Base-by-base conservation (phyloP, 1,140 invertebrate genomes). In the Drosophila willistoni region DNA sequence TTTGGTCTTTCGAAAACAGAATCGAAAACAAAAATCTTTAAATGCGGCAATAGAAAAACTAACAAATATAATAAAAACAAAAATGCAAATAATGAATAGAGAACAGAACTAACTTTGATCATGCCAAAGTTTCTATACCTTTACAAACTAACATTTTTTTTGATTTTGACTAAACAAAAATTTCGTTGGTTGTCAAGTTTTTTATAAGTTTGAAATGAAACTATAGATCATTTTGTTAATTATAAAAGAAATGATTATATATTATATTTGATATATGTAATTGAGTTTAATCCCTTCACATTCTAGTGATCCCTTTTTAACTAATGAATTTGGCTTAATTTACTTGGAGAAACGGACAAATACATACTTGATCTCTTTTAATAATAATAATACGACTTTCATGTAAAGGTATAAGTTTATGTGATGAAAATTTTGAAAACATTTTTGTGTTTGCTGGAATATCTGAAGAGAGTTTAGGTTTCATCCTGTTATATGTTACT, bases 1-100 rank as follows among this genome's bases (percentile, higher is more conserved):
- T 34, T 72, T 72, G 62, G 76, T 76, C 72, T 68, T 64, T 73
- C 51, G 29, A 64, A 76, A 64, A 36, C 22, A 66, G 2, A 71
- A 59, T 56, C 66, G 51, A 71, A 34, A 47, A 22, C 47, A 34
- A 34, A 34, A 6, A 10, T 25, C 19, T 59, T 57, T 62, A n/a
- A 64, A 60, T 68, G 62, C 57, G 14, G 47, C 67, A 77, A 51
- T 51, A 22, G 3, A 57, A 64, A 36, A 29, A 33, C 1, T 14
- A 39, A 33, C 6, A 25, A 25, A 0, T 0, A 25, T 5, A 2
- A 22, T 2, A 25, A 7, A 3, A 3, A 59, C n/a, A 70, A 71
- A 39, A 13, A 44, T 34, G 56, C 9, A 74, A 76, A 42, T 9
- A 9, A 42, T 42, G 7, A 29, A 60, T 73, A 76, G 76, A 76